Evolutionary conservation across 2,888 invertebrate genomes (phyloP).

Genomic region (Pseudolycoriella hygida): DNA sequence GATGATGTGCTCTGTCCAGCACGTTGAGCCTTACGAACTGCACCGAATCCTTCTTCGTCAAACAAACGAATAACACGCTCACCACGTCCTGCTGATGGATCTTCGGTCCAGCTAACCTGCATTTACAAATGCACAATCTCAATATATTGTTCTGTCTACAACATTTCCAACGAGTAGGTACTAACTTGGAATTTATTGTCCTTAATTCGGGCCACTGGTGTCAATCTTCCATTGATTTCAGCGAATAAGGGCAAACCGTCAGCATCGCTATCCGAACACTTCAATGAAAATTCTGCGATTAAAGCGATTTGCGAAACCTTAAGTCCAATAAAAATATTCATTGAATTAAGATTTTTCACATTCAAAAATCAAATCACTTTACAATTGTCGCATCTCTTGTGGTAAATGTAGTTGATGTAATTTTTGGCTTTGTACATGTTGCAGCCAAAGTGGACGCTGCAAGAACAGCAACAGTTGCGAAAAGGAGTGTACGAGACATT

Average conservation of each 20-base stretch:
- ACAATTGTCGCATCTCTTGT: conserved; percentile 86
- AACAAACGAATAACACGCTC: conserved; percentile 63
- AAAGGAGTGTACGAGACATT: too few relatives aligned
- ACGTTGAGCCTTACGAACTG: conserved; percentile 64
- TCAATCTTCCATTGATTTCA: conserved; percentile 69
- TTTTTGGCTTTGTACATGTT: conserved; percentile 42
- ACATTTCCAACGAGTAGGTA: too few relatives aligned
- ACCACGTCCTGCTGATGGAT: conserved; percentile 66
- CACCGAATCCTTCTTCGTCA: conserved; percentile 84
- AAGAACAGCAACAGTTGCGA: too few relatives aligned
- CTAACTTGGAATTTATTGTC: conserved; percentile 73
- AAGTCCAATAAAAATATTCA: too few relatives aligned
- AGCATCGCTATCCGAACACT: conserved; percentile 48
- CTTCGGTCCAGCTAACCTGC: conserved; percentile 88
- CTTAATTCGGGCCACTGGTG: conserved; percentile 64
- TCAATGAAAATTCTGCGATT: conserved; percentile 74
- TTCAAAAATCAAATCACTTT: too few relatives aligned
- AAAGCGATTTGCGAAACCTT: conserved; percentile 52
- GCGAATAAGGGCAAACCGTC: conserved; percentile 67
- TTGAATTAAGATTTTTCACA: conserved; percentile 17
- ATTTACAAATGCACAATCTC: too few relatives aligned
- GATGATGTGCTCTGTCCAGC: conserved; percentile 43
- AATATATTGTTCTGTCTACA: too few relatives aligned
- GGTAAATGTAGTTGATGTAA: conserved; percentile 66
- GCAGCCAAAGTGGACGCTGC: too few relatives aligned